Percentiles rank a stretch among this genome's conserved stretches.
Conservation (phyloP, 2,888 invertebrate genomes). For the Cryptophagus acutangulus region DNA sequence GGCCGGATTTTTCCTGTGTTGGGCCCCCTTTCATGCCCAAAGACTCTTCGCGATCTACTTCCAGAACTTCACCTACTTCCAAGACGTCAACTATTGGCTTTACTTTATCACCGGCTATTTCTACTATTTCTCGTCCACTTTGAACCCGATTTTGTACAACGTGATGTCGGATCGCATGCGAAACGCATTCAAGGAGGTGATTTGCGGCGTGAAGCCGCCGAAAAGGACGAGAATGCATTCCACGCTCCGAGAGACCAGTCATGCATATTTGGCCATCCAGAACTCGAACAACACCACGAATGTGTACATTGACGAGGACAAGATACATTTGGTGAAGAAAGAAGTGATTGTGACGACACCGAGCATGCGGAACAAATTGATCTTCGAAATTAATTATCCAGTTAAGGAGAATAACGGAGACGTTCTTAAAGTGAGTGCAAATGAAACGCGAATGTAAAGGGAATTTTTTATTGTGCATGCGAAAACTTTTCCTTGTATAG, state of each 20-base stretch:
- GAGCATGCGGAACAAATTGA: constrained; percentile 7
- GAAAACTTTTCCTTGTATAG: too few relatives aligned
- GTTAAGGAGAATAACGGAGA: constrained; percentile 4
- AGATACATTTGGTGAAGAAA: constrained; percentile 12
- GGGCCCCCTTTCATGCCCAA: constrained; percentile 95
- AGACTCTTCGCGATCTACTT: constrained; percentile 76
- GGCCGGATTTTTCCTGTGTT: constrained; percentile 88
- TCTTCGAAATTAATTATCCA: constrained; percentile 10
- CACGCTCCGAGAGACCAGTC: constrained; percentile 12
- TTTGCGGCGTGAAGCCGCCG: constrained; percentile 56
- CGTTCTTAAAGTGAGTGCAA: neutral
- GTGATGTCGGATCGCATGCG: constrained; percentile 74
- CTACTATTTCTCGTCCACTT: constrained; percentile 74
- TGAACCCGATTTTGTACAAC: constrained; percentile 84
- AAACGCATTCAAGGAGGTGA: constrained; percentile 69
- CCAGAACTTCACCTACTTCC: constrained; percentile 59
- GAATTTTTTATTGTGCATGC: too few relatives aligned
- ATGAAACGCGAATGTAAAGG: constrained; percentile 14
- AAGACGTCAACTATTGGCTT: constrained; percentile 69
- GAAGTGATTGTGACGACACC: constrained; percentile 11
- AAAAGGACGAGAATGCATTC: constrained; percentile 35
- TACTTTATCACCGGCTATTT: constrained; percentile 75
- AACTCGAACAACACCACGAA: constrained; percentile 3
- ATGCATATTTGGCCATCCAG: constrained; percentile 2
- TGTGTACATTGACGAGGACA: constrained; percentile 10